Evolutionary conservation across 64 coral and sea anemone species (phyloP), one percentile per base, ranked within the genome.

Genomic region (Dendrophyllia cribrosa): DNA sequence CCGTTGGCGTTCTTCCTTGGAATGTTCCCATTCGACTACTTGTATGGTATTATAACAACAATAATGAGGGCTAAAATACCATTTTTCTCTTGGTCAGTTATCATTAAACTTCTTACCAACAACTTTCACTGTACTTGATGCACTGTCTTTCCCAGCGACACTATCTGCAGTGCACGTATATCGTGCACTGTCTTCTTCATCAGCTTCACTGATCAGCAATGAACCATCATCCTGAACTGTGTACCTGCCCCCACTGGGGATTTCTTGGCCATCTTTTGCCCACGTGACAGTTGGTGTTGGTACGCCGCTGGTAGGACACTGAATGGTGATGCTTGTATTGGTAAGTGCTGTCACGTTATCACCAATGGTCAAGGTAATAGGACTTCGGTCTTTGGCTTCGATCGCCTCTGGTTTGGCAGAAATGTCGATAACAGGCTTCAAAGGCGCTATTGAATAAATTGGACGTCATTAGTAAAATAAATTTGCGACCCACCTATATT

Each of bases 371-470:
- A 66, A 61, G 20, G 63, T 78, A 5, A 71, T 50, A 11, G 44
- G 63, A 15, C 65, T 73, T 53, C 55, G 15, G 13, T 80, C 60
- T 6, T 81, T 4, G 2, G 88, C 59, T 67, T 56, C 59, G 47
- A 81, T 81, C 12, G 76, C 79, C 50, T 49, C 47, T 12, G 88
- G 88, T 10, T 49, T 47, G 11, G 62, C 76, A 66, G 62, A 51
- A 75, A 48, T 55, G 47, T 25, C 50, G 7, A 98, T 95, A 3
- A 23, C 62, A 15, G 96, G 96, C 58, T 89, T 95, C 7, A 73
- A 71, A 25, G 93, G 96, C 19, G 76, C 96, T 98, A 53, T 25
- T 23, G 21, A n/a, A 51, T 47, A 34, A 34, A 34, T 34, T 34
- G 34, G 34, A 34, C 34, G 34, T 34, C 34, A 34, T 34, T 34